phyloP scores from a whole-genome alignment of 2,888 invertebrate genomes.

The Chrysopilus asiliformis region DNA sequence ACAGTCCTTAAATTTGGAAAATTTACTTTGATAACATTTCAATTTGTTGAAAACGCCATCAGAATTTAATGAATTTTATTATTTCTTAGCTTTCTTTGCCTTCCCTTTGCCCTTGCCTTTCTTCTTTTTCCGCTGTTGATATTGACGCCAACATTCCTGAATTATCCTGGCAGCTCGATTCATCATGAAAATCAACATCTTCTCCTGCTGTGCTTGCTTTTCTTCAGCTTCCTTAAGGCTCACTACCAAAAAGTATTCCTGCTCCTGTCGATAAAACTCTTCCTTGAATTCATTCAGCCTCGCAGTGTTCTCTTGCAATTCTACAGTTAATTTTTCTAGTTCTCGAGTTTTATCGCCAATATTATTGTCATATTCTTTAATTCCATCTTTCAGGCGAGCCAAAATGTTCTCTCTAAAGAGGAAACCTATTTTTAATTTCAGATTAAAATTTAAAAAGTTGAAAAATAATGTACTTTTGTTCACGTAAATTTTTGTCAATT shows the following conservation, averaged over 20 bases:
- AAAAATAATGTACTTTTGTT: slow-evolving; percentile 23
- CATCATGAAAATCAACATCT: slow-evolving; percentile 25
- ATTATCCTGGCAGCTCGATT: slow-evolving; percentile 28
- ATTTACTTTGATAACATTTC: no score
- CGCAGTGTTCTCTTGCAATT: slow-evolving; percentile 18
- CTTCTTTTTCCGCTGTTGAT: slow-evolving; percentile 20
- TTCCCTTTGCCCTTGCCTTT: slow-evolving; percentile 19
- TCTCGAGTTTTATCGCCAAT: slow-evolving; percentile 27
- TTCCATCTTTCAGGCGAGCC: slow-evolving; percentile 24
- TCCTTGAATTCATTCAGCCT: slow-evolving; percentile 22
- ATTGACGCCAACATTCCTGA: slow-evolving; percentile 26
- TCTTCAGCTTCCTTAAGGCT: slow-evolving; percentile 18
- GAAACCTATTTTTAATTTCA: background rate
- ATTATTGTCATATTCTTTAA: slow-evolving; percentile 28
- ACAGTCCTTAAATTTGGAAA: no score
- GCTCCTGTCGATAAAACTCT: slow-evolving; percentile 21
- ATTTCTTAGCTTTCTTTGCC: slow-evolving; percentile 6
- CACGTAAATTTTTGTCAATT: slow-evolving; percentile 21
- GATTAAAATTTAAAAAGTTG: background rate
- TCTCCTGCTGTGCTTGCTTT: slow-evolving; percentile 22
- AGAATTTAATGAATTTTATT: background rate
- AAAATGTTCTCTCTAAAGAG: slow-evolving; percentile 24
- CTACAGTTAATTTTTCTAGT: slow-evolving; percentile 20
- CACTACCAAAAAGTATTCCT: slow-evolving; percentile 23
- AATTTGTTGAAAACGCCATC: no score